Evolutionary conservation across 2,888 invertebrate genomes (phyloP), one percentile per base, ranked within the genome.

Genomic region (Xanthorhoe spadicearia): DNA sequence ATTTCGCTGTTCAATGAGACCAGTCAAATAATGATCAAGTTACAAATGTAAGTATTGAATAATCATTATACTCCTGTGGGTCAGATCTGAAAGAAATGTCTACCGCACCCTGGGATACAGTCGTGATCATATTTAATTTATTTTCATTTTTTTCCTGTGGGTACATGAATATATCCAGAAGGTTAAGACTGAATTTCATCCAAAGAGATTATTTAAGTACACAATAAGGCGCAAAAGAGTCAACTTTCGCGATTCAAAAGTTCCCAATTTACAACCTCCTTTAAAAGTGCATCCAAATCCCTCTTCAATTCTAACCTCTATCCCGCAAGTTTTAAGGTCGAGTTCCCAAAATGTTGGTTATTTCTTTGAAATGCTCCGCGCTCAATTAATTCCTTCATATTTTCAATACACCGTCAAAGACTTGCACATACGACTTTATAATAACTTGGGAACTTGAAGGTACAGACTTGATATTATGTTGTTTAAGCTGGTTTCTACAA

Each of bases 361-460:
- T 68, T 74, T 72, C 79, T 81, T 81, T 77, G 80, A 79, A 75
- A 76, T 74, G 70, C 70, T 64, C 73, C 72, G 67, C 70, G 80
- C 82, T 84, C 85, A 85, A 86, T 87, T 87, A 85, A 84, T 83
- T 85, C 81, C 82, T 85, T 82, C 76, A 65, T 75, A 76, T 79
- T 83, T 81, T 85, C 84, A 83, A 84, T 85, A 84, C 76, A 67
- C 71, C 68, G 68, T 70, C 73, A 75, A 76, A 71, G 77, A 77
- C 76, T 69, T 77, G 75, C 74, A 73, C 75, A 75, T 72, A 65
- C 70, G 75, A 79, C 74, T 80, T 80, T 78, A 72, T 77, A 80
- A 80, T 77, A 81, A 82, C 78, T 84, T 80, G 61, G 52, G 13
- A 72, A 71, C 64, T 68, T 38, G 7, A 52, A 60, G 43, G 50